Conservation (phyloP, 2,113 vertebrate species). For the Ammodytes dubius region DNA sequence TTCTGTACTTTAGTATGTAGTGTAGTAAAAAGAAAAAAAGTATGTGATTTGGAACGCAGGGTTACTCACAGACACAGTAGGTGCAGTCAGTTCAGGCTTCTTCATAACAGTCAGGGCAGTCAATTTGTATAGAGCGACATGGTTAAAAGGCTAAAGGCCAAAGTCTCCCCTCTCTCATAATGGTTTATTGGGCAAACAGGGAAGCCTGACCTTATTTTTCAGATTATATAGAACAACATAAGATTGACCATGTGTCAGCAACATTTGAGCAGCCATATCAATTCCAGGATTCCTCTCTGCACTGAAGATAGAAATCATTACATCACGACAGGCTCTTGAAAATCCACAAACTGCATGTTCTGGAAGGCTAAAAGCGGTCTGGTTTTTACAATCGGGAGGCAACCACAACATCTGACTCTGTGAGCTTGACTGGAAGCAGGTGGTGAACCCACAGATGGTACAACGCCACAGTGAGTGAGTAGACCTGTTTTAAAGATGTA, state of each 20-base stretch:
- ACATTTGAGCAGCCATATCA: background rate
- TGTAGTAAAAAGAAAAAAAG: too few relatives aligned
- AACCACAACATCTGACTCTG: background rate
- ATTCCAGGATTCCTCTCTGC: background rate
- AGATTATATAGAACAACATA: background rate
- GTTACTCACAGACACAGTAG: background rate
- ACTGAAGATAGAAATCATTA: background rate
- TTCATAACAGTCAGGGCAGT: background rate
- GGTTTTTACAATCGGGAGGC: background rate
- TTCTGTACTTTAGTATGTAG: too few relatives aligned
- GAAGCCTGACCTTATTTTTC: slow-evolving; percentile 2
- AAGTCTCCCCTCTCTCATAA: background rate
- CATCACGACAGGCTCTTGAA: slow-evolving; percentile 1
- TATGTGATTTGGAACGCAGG: too few relatives aligned
- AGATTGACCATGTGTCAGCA: background rate
- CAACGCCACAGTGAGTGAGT: slow-evolving; percentile 6
- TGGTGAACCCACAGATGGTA: background rate
- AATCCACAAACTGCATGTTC: background rate
- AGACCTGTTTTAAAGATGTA: background rate
- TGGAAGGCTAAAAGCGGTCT: background rate
- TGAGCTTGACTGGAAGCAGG: background rate
- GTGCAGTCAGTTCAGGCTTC: background rate
- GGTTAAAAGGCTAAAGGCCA: background rate
- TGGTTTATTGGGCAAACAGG: background rate
- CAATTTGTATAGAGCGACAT: background rate